phyloP scores from a whole-genome alignment of 2,888 invertebrate genomes.

The Agonum fuliginosum region DNA sequence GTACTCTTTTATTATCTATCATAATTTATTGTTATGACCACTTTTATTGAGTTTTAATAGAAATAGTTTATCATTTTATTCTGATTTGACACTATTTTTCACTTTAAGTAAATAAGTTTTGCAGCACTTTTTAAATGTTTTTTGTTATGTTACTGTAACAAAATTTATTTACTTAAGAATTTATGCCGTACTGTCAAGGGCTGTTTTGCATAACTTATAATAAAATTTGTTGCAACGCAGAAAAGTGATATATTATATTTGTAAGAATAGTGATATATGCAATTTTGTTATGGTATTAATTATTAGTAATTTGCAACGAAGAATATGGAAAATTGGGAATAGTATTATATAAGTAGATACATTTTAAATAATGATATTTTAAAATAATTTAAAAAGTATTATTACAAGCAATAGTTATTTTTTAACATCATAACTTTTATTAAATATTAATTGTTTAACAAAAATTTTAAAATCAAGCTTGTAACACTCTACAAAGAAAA shows the following conservation, averaged over 20 bases:
- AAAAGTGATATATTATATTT: not conserved
- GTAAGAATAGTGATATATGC: not conserved
- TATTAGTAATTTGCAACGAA: not conserved
- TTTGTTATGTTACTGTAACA: too few species aligned
- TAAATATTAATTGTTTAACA: not conserved
- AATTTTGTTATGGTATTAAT: not conserved
- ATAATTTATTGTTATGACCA: not conserved
- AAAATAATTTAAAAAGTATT: not conserved
- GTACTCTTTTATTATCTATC: not conserved
- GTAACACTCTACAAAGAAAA: too few species aligned
- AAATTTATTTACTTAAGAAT: not conserved
- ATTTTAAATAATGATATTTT: not conserved
- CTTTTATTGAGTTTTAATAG: not conserved
- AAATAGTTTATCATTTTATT: not conserved
- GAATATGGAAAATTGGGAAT: not conserved
- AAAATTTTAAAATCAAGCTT: not conserved
- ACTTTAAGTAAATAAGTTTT: not conserved
- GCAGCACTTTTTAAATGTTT: not conserved
- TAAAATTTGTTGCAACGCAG: not conserved
- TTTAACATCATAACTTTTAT: not conserved
- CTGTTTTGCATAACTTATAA: not conserved
- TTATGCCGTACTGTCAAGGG: not conserved
- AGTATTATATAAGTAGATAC: not conserved
- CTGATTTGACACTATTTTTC: not conserved
- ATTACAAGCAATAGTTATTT: constrained; percentile 19